A percentile compares a stretch with the other conserved stretches of the same genome.
These are phyloP conservation scores for Campodea augens DNA, from an alignment of 1,140 invertebrate species.

Conservation along the genomic window DNA sequence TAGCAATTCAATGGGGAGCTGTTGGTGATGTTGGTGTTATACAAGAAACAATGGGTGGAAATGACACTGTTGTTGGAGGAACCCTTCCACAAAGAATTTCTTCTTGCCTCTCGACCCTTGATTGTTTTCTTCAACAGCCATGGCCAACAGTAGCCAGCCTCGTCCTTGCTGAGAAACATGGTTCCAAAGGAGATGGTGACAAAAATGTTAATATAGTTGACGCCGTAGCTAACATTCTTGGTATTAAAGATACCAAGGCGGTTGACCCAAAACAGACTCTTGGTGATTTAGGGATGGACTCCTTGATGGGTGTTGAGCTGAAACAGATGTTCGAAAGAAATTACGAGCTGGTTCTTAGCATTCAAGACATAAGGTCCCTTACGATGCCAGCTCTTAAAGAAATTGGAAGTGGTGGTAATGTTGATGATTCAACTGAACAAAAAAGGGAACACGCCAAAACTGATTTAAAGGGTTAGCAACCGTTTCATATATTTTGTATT, in stretches of 20 bases:
- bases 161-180: constrained; percentile 27
- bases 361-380: constrained; percentile 35
- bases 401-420: constrained; percentile 18
- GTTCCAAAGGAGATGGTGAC: constrained; percentile 12
- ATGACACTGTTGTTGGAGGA: constrained; percentile 34
- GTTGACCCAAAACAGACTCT: constrained; percentile 41
- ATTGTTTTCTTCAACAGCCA: constrained; percentile 20
- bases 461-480: constrained; percentile 1
- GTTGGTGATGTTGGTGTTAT: constrained; percentile 39
- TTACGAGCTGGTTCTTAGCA: constrained; percentile 35
- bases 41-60: constrained; percentile 31
- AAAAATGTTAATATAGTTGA: constrained; percentile 38
- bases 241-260: constrained; percentile 57
- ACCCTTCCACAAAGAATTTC: constrained; percentile 33
- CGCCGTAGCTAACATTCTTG: constrained; percentile 60
- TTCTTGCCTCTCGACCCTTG: constrained; percentile 27
- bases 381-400: constrained; percentile 30
- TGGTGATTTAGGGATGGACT: constrained; percentile 65
- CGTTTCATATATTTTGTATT: not conserved
- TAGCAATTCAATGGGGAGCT: constrained; percentile 41
- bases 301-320: constrained; percentile 70
- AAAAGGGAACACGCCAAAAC: too few species aligned
- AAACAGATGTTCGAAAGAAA: constrained; percentile 45
- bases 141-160: constrained; percentile 35
- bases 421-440: constrained; percentile 3